Base-by-base conservation (phyloP, 2,113 vertebrate species). In the Rhinolophus sinicus region DNA sequence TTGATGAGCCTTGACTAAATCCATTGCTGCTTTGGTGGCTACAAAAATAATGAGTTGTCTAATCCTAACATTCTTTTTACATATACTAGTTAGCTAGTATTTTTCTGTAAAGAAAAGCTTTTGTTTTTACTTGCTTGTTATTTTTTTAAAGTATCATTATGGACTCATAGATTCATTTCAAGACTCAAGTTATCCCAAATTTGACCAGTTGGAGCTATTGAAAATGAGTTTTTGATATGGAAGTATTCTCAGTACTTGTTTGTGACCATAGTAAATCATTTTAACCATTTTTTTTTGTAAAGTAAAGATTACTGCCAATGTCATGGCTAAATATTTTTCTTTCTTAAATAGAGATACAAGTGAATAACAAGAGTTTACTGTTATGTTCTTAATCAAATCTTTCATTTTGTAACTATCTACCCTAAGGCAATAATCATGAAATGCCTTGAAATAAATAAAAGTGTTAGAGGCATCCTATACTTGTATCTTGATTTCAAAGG, bases 401-500 rank as follows among this genome's bases (percentile, higher is more conserved):
- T 95, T 97, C 62, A 77, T 95, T 15, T 5, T 82, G 19, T 73
- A 78, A 83, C 54, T 95, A 86, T 93, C 64, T 96, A 67, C 52
- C 72, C 52, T 67, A 75, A 64, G 52, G 47, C 44, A 95, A 73
- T 82, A 77, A 93, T 94, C 95, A 62, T 62, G 54, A 97, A 96
- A 72, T 88, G 13, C 9, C 52, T 94, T 85, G 47, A 75, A 67
- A 92, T 80, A 94, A 89, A 96, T 92, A n/a, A 90, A 44, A 28
- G 0, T 44, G 8, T 69, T 88, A 92, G 78, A 90, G 60, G 3
- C 38, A 75, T 70, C 54, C 5, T 85, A 13, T 40, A 83, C 2
- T 65, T 93, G 35, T 76, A 9, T 47, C 10, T 13, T 91, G 38
- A 90, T 87, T 93, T 87, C 52, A 72, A 73, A 92, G 70, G 54